A percentile compares a stretch with the other conserved stretches of the same genome.
phyloP scores from a whole-genome alignment of 2,113 vertebrate genomes.

The Gallinago paraguaiae region DNA sequence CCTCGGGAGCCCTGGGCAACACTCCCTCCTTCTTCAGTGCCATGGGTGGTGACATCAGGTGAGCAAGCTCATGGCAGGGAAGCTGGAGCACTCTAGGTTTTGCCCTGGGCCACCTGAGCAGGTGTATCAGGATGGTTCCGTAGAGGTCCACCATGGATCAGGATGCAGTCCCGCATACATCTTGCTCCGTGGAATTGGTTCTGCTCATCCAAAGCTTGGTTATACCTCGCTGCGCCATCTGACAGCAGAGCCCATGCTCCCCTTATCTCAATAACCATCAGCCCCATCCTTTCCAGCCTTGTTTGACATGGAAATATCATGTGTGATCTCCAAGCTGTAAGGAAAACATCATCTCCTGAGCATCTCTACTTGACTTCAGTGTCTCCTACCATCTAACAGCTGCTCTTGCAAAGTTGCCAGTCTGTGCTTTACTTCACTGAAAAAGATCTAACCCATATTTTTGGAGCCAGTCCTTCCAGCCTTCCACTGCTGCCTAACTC shows the following conservation, averaged over 20 bases:
- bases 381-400: constrained; percentile 56
- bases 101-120: neutral
- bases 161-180: neutral
- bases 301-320: constrained; percentile 23
- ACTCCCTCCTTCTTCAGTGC: neutral
- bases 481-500: constrained; percentile 52
- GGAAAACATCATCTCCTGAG: constrained; percentile 8
- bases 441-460: constrained; percentile 12
- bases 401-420: constrained; percentile 7
- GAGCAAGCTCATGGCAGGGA: neutral
- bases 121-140: neutral
- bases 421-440: constrained; percentile 13
- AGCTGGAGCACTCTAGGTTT: neutral
- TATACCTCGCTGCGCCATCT: neutral
- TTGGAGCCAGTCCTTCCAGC: neutral
- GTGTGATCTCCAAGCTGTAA: constrained; percentile 19
- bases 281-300: neutral
- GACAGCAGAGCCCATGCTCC: neutral
- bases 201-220: neutral
- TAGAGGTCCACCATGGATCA: neutral
- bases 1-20: neutral
- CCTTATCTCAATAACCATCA: neutral
- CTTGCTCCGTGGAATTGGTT: neutral
- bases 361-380: constrained; percentile 2
- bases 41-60: neutral